Evolutionary conservation across 2,797 vertebrate genomes (phyloP).

Genomic region (Chloroceryle inda): DNA sequence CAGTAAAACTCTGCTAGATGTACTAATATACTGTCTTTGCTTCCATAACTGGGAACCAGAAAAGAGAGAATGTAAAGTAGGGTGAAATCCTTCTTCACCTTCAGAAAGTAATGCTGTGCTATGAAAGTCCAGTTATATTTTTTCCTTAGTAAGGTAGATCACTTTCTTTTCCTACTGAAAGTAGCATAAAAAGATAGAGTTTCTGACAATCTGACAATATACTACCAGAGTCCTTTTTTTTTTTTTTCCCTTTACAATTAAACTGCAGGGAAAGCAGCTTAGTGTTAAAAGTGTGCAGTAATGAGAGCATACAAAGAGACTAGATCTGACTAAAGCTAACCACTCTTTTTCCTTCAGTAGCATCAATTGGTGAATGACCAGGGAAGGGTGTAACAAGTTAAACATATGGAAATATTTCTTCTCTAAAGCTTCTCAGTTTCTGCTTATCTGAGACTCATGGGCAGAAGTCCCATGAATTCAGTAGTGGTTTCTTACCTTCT

Average conservation of each 20-base stretch:
- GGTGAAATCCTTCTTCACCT: background rate
- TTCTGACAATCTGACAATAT: background rate
- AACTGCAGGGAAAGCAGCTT: background rate
- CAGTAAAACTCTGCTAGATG: background rate
- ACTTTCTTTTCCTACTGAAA: background rate
- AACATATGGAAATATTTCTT: background rate
- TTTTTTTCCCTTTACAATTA: background rate
- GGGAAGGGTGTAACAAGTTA: background rate
- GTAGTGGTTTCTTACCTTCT: background rate
- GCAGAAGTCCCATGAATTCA: background rate
- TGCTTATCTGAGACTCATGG: background rate
- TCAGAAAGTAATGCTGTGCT: background rate
- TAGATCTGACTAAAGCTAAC: background rate
- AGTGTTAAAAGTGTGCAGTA: background rate
- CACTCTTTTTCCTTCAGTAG: background rate
- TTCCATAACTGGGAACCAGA: background rate
- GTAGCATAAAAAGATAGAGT: background rate
- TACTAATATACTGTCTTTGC: background rate
- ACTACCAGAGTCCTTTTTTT: background rate
- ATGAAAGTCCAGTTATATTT: background rate
- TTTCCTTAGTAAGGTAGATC: background rate
- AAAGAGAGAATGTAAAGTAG: background rate
- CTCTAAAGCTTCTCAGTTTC: background rate
- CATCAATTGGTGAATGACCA: background rate
- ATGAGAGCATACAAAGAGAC: background rate